phyloP scores from a whole-genome alignment of 2,888 invertebrate genomes.

The Zele albiditarsus region DNA sequence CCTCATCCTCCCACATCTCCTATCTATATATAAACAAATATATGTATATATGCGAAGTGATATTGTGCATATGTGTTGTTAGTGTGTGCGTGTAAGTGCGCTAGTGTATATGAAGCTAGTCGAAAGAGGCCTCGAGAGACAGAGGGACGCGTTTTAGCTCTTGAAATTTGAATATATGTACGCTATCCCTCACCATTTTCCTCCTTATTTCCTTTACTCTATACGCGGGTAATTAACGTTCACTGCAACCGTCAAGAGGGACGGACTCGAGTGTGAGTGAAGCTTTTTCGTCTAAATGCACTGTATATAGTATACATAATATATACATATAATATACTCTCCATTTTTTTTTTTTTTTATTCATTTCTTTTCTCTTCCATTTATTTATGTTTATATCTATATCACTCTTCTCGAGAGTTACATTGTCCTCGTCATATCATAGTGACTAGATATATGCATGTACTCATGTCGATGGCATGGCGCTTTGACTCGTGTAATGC shows the following conservation, averaged over 20 bases:
- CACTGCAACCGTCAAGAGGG: constrained; percentile 12
- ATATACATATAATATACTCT: neutral
- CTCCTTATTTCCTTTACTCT: constrained; percentile 46
- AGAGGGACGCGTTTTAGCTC: constrained; percentile 24
- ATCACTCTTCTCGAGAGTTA: neutral
- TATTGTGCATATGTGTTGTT: constrained; percentile 1
- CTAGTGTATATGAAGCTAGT: neutral
- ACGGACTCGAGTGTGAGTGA: neutral
- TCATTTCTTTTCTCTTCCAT: neutral
- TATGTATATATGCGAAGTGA: neutral
- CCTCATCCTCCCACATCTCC: constrained; percentile 28
- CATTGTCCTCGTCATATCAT: constrained; percentile 3
- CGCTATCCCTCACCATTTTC: constrained; percentile 47
- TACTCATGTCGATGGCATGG: neutral
- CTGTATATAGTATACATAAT: neutral
- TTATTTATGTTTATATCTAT: neutral
- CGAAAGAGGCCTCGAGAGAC: constrained; percentile 11
- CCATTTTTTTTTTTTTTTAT: neutral
- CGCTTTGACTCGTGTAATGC: neutral
- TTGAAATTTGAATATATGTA: constrained; percentile 18
- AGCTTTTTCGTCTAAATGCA: constrained; percentile 6
- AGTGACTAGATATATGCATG: neutral
- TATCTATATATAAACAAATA: neutral
- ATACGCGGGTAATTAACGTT: constrained; percentile 53
- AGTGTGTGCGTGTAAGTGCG: too few species aligned